Base-by-base conservation (phyloP, 2,113 vertebrate genomes). In the Lycaon pictus region DNA sequence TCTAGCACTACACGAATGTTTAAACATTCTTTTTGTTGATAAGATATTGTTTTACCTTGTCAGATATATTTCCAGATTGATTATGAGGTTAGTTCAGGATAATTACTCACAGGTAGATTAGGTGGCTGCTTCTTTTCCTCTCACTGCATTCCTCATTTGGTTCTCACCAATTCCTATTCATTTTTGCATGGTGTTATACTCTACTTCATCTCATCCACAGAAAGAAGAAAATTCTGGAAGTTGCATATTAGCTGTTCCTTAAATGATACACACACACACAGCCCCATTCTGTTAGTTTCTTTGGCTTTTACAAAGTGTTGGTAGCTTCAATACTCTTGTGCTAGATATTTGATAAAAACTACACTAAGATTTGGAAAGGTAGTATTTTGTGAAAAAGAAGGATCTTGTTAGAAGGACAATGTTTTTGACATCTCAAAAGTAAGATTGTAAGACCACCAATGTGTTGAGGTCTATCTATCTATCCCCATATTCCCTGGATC, bases 171-270 rank as follows among this genome's bases (percentile, higher is more conserved):
- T 16, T 88, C 10, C 20, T 53, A 12, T 15, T 74, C 19, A 29
- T 56, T 79, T 86, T 48, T 82, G 79, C 16, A 37, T 74, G 72
- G 3, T 53, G 7, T 84, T 83, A 58, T 79, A 77, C 11, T 43
- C 51, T 60, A 25, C 22, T 80, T 91, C 29, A 22, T 81, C 32
- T 87, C n/a, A 55, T n/a, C 11, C 77, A 51, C 15, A 89, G 63
- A 88, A 93, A 55, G 25, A 69, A 88, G 71, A 82, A 95, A 93
- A 85, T 51, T 67, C 51, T 82, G 7, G 17, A 53, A 86, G 63
- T 16, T 76, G 3, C 3, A 1, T 53, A 25, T 86, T 82, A 93
- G 43, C 25, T 96, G 27, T 82, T 60, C 22, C 20, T 77, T 85
- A 17, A 58, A 51, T 22, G 13, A 83, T 12, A 63, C 23, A 81